Percentiles rank a stretch among this genome's conserved stretches.
These are phyloP conservation scores for Carcina quercana DNA, from an alignment of 2,888 invertebrate species.

Conservation along the genomic window DNA sequence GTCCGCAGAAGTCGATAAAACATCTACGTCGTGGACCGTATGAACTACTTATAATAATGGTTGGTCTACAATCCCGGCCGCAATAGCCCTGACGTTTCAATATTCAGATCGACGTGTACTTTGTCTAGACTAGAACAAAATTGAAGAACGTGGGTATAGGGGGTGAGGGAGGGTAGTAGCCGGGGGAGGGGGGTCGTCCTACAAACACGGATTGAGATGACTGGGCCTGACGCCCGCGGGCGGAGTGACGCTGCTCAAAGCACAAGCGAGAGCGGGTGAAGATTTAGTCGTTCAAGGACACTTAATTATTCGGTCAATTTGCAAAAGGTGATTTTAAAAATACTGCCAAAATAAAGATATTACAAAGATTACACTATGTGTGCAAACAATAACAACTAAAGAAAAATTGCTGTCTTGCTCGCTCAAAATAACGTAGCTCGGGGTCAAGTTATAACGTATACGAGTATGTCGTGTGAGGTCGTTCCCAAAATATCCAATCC, in stretches of 20 bases:
- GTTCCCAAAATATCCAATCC: too few species aligned
- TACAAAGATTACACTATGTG: neutral
- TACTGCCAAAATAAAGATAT: neutral
- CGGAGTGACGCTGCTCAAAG: conserved; percentile 19
- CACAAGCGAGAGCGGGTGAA: neutral
- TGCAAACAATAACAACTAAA: neutral
- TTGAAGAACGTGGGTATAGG: conserved; percentile 35
- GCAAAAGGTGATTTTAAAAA: neutral
- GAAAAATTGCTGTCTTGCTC: neutral
- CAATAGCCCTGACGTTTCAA: conserved; percentile 1
- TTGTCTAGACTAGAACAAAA: conserved; percentile 26
- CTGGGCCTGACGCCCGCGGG: conserved; percentile 46
- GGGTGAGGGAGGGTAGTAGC: conserved; percentile 15
- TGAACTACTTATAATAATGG: neutral
- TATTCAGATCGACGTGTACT: conserved; percentile 22
- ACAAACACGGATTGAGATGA: conserved; percentile 51
- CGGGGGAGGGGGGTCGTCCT: conserved; percentile 27
- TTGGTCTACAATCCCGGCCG: neutral
- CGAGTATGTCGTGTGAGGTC: too few species aligned
- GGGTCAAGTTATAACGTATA: too few species aligned
- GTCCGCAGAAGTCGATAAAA: neutral
- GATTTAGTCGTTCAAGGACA: neutral
- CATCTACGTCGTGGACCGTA: neutral
- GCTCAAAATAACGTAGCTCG: neutral
- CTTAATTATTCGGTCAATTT: neutral